Evolutionary conservation across 2,797 vertebrate genomes (phyloP).

Genomic region (Tympanoctomys barrerae): DNA sequence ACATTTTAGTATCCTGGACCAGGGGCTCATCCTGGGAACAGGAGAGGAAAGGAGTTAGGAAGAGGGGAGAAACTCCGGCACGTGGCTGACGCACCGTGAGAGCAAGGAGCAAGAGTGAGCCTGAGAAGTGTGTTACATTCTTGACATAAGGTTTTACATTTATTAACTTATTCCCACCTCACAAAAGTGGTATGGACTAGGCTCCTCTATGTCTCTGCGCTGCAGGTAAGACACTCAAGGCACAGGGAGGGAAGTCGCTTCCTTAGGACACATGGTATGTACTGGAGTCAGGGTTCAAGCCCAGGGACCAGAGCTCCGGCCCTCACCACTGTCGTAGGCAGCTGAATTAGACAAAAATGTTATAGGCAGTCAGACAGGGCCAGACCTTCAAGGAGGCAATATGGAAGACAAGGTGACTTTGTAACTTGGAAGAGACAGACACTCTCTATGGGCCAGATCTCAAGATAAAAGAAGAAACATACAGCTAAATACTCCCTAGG

Average conservation of each 20-base stretch:
- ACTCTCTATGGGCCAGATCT: too few relatives aligned
- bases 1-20: conserved; percentile 73
- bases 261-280: not conserved
- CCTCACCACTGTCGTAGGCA: too few relatives aligned
- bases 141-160: not conserved
- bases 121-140: accelerated
- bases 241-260: not conserved
- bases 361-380: too few relatives aligned
- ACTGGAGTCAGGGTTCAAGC: not conserved
- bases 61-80: not conserved
- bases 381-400: too few relatives aligned
- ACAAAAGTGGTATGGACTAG: not conserved
- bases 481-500: too few relatives aligned
- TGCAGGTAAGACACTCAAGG: not conserved
- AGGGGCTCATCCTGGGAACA: conserved; percentile 62
- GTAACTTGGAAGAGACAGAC: too few relatives aligned
- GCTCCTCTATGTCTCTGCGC: not conserved
- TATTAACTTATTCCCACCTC: not conserved
- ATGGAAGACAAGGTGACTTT: too few relatives aligned
- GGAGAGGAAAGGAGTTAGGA: conserved; percentile 22
- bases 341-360: too few relatives aligned
- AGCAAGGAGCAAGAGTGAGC: not conserved
- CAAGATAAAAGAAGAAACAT: too few relatives aligned
- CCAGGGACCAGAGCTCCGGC: not conserved
- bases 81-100: not conserved